A percentile compares a stretch with the other conserved stretches of the same genome.
Evolutionary conservation across 2,113 vertebrate genomes (phyloP).

Genomic region (Nyctereutes procyonoides): DNA sequence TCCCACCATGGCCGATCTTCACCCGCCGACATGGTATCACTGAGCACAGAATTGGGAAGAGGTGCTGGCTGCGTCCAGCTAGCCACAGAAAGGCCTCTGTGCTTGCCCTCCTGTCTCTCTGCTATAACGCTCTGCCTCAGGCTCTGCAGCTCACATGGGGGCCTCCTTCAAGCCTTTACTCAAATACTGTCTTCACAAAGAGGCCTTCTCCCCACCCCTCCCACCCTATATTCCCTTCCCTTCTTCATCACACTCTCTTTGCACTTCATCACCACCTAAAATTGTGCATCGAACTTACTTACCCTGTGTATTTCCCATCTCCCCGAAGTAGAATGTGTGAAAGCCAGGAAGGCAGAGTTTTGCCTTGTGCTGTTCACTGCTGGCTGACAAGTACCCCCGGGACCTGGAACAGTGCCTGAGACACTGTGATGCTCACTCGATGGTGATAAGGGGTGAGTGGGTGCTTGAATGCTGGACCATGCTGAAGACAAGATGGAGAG

Average conservation of each 20-base stretch:
- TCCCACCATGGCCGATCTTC: rapidly evolving
- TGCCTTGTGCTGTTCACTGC: background rate
- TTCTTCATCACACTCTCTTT: background rate
- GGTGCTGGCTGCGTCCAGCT: background rate
- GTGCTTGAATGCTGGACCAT: rapidly evolving
- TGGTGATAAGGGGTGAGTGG: rapidly evolving
- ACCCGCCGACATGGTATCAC: rapidly evolving
- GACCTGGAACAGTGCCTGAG: too few relatives aligned
- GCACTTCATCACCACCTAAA: background rate
- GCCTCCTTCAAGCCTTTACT: background rate
- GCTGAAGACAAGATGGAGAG: rapidly evolving
- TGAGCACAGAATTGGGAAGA: slow-evolving; percentile 29
- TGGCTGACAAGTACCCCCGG: background rate
- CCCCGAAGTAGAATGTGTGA: rapidly evolving
- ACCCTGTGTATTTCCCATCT: background rate
- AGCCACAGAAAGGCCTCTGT: background rate
- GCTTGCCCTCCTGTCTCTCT: background rate
- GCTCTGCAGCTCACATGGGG: rapidly evolving
- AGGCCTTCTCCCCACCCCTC: too few relatives aligned
- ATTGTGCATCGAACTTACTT: rapidly evolving
- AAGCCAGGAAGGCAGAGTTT: too few relatives aligned
- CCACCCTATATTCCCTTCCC: background rate
- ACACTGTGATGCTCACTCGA: rapidly evolving
- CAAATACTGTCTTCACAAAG: rapidly evolving
- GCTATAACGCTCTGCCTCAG: background rate